A percentile compares a stretch with the other conserved stretches of the same genome.
phyloP scores from a whole-genome alignment of 2,113 vertebrate species.

The Phyllopteryx taeniolatus region DNA sequence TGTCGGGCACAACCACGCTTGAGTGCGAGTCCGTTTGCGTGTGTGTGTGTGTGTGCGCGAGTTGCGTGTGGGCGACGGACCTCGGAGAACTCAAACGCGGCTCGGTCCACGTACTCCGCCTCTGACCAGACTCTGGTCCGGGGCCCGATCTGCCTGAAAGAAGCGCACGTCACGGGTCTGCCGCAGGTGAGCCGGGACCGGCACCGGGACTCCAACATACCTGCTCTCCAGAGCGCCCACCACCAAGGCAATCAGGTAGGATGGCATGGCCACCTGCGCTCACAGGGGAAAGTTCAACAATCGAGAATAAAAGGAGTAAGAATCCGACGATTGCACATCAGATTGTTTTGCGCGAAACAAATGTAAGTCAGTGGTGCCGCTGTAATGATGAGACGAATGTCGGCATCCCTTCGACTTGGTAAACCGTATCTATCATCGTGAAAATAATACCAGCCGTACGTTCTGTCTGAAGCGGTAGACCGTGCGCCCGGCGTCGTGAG shows the following conservation, averaged over 20 bases:
- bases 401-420: no score
- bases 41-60: background rate
- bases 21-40: background rate
- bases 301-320: background rate
- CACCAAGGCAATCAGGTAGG: constrained; percentile 91
- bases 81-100: constrained; percentile 91
- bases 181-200: background rate
- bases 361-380: no score
- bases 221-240: constrained; percentile 93
- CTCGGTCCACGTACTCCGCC: constrained; percentile 88
- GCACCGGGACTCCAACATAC: constrained; percentile 47
- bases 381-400: no score
- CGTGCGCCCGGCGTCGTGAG: constrained; percentile 73
- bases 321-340: background rate
- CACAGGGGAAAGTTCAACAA: constrained; percentile 6
- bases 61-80: constrained; percentile 57
- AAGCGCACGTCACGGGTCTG: constrained; percentile 32
- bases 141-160: constrained; percentile 85
- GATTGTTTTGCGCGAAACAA: no score
- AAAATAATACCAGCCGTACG: constrained; percentile 51
- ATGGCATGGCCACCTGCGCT: constrained; percentile 90
- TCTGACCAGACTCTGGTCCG: constrained; percentile 93
- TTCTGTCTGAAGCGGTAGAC: constrained; percentile 87
- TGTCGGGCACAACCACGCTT: constrained; percentile 48
- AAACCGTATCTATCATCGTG: background rate